Base-by-base conservation (phyloP, 2,113 vertebrate genomes). In the Oriolus oriolus region DNA sequence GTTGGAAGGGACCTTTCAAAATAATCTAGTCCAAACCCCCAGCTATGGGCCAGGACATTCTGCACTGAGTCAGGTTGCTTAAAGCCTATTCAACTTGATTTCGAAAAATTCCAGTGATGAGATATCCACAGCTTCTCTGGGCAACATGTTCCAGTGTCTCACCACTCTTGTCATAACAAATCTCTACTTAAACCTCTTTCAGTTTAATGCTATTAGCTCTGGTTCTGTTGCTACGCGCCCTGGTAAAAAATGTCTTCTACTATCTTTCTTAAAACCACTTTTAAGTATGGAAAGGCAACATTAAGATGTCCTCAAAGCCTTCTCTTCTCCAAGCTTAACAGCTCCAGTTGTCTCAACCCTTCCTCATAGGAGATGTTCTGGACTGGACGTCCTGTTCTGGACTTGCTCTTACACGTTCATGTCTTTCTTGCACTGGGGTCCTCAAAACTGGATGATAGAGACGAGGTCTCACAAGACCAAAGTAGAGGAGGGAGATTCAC, bases 401-500 rank as follows among this genome's bases (percentile, higher is more conserved):
- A 16, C 21, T 73, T 17, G 0, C 6, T 41, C 13, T 50, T 19
- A 35, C 13, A 42, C 4, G 7, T 54, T 27, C 16, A 45, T n/a
- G 5, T 30, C 33, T 59, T 27, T 44, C 13, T 30, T 59, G 8
- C 28, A 3, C 37, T 20, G 18, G 2, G 18, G 8, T 9, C 3
- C 37, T 33, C 33, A 59, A 39, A 52, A 45, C 16, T n/a, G 50
- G 1, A 16, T 69, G 15, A 60, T 33, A 33, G 9, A 47, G 1
- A 1, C 37, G 23, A 33, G 9, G 3, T 31, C 15, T 60, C 15
- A 30, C 0, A 1, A 63, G 5, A 83, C 16, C 5, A 23, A 39
- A 74, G 16, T 6, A 47, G 22, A 60, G 6, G 6, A 21, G 19
- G 19, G 11, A 79, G 44, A 84, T 75, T 42, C 20, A 59, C 4